Conservation (phyloP, 1,140 invertebrate species). For the Leucophenga varia region DNA sequence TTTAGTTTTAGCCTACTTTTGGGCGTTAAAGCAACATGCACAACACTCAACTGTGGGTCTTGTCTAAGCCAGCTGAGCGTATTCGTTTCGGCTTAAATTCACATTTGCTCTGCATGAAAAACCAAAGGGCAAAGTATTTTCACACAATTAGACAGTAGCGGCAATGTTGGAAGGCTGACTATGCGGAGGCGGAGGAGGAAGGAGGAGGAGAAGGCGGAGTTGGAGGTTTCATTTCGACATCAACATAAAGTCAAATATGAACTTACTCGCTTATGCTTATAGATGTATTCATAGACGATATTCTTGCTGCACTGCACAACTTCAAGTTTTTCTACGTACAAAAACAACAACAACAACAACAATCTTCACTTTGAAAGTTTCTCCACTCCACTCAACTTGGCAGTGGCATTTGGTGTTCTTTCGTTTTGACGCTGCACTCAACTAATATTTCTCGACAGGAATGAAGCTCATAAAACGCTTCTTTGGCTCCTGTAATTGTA, state of each 20-base stretch:
- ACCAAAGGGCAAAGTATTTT: constrained; percentile 38
- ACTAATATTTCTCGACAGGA: no score
- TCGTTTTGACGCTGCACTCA: no score
- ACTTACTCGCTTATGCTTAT: no score
- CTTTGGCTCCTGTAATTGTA: no score
- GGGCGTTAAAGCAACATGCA: neutral
- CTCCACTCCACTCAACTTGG: no score
- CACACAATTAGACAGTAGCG: constrained; percentile 48
- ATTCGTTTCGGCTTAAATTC: constrained; percentile 25
- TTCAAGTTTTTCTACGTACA: no score
- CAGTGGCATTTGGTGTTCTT: no score
- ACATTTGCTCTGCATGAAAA: constrained; percentile 24
- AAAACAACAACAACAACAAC: no score
- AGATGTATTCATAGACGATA: no score
- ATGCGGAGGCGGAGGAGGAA: constrained; percentile 1
- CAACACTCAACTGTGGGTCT: constrained; percentile 7
- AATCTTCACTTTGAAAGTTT: no score
- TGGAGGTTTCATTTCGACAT: no score
- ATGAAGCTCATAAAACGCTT: constrained; percentile 23
- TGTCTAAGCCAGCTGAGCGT: neutral
- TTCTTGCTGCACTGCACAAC: no score
- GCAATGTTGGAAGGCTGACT: constrained; percentile 1
- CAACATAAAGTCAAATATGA: constrained; percentile 30
- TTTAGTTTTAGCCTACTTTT: neutral
- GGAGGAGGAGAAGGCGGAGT: neutral